Evolutionary conservation across 2,113 vertebrate species (phyloP).

Genomic region (Spea bombifrons): DNA sequence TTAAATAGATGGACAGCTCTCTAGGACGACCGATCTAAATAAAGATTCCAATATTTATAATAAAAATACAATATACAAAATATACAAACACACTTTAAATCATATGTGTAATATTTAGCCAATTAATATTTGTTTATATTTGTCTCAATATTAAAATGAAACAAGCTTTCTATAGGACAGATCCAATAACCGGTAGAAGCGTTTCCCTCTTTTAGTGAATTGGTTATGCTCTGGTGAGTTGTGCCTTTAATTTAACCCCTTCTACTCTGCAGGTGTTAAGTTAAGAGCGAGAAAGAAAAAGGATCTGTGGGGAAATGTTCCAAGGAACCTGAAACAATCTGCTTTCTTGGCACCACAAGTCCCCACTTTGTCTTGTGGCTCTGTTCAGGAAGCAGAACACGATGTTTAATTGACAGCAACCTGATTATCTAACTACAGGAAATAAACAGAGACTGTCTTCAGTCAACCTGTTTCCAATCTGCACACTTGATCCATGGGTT

Average conservation of each 20-base stretch:
- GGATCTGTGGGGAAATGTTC: constrained; percentile 11
- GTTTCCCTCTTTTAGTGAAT: no score
- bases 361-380: constrained; percentile 42
- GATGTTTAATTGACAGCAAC: constrained; percentile 47
- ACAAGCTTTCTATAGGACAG: no score
- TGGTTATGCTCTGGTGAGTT: not conserved
- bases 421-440: constrained; percentile 47
- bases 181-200: no score
- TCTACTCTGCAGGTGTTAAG: not conserved
- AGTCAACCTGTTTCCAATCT: constrained; percentile 45
- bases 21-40: no score
- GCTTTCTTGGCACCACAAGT: constrained; percentile 29
- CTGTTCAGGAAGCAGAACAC: constrained; percentile 47
- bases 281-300: constrained; percentile 11
- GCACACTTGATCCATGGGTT: constrained; percentile 40
- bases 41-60: no score
- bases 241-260: not conserved
- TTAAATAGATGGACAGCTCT: no score
- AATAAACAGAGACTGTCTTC: constrained; percentile 46
- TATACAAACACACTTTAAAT: no score
- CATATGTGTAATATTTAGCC: no score
- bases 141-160: no score
- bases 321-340: constrained; percentile 28
- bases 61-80: no score
- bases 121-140: no score